Base-by-base conservation (phyloP, 2,797 vertebrate species). In the Acanthurus tractus region DNA sequence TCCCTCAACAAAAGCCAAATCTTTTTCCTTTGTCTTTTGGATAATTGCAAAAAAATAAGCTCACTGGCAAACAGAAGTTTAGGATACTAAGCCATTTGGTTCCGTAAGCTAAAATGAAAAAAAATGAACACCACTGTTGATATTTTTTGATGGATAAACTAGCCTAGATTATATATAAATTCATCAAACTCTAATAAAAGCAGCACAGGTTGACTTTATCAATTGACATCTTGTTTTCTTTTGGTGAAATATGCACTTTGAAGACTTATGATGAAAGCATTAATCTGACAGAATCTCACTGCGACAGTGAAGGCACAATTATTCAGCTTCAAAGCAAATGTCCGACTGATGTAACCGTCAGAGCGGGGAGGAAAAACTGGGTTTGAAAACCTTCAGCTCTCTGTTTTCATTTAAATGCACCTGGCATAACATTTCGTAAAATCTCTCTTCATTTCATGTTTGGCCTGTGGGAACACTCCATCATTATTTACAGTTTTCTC, bases 311-410 rank as follows among this genome's bases (percentile, higher is more conserved):
- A 55, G 52, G 53, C 46, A 22, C 50, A 57, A 40, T 66, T 45
- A 58, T 13, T 64, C 11, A 25, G 29, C 44, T 66, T 75, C 52
- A 70, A 76, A 67, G 54, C 17, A 44, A 42, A 69, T 44, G 23
- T 49, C 63, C 38, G 38, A n/a, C 13, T 72, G 11, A 34, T 63
- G 58, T 9, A n/a, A 36, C 48, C 34, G 10, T 36, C 25, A 65
- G 62, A 54, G 45, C 14, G 8, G 1, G 15, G 17, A 36, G 44
- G 7, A 1, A 38, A 48, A 64, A 34, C 17, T 7, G 9, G 15
- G 56, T 77, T 22, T 58, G 23, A 29, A 18, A 9, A n/a, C 23
- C 11, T 7, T 54, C 65, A 64, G 18, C n/a, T 36, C 49, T 1
- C 2, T 29, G 34, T 42, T 59, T 66, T 53, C 44, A 54, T 54